Percentiles rank a stretch among this genome's conserved stretches.
These are phyloP conservation scores for Diabrotica balteata DNA, from an alignment of 2,888 invertebrate genomes.

Conservation along the genomic window DNA sequence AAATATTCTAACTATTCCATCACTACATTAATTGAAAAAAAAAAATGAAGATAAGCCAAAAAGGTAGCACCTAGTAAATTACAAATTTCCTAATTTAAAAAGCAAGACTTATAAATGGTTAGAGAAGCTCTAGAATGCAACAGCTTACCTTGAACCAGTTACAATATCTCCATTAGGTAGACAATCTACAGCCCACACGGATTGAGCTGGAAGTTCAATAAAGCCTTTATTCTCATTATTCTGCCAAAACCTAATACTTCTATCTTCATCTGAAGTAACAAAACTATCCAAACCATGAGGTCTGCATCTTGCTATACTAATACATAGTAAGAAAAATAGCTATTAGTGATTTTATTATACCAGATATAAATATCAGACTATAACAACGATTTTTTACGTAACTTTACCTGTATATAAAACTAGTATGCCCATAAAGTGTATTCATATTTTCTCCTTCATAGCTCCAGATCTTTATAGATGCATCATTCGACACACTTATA, in stretches of 20 bases:
- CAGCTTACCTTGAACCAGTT: constrained; percentile 68
- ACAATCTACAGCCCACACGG: constrained; percentile 86
- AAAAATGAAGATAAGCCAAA: too few relatives aligned
- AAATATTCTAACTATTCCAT: constrained; percentile 87
- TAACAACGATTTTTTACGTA: not conserved
- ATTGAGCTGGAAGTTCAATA: constrained; percentile 81
- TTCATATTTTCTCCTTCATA: constrained; percentile 78
- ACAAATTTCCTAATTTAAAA: too few relatives aligned
- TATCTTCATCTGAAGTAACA: constrained; percentile 89
- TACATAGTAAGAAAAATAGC: constrained; percentile 7
- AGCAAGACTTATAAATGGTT: too few relatives aligned
- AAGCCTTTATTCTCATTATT: constrained; percentile 70
- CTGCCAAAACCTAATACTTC: constrained; percentile 83
- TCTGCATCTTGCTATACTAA: constrained; percentile 67
- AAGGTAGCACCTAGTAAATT: too few relatives aligned
- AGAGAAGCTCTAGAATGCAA: too few relatives aligned
- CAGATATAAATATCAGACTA: not conserved
- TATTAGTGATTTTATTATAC: not conserved
- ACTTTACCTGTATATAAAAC: constrained; percentile 82
- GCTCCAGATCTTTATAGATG: constrained; percentile 85
- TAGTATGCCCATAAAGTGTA: constrained; percentile 82
- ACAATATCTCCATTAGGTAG: constrained; percentile 89
- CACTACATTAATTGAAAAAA: constrained; percentile 64
- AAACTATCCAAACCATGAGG: constrained; percentile 68
- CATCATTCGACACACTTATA: constrained; percentile 93